Evolutionary conservation across 53 echinoderm and acorn worm genomes (phyloP).

Genomic region (Patiria pectinifera): DNA sequence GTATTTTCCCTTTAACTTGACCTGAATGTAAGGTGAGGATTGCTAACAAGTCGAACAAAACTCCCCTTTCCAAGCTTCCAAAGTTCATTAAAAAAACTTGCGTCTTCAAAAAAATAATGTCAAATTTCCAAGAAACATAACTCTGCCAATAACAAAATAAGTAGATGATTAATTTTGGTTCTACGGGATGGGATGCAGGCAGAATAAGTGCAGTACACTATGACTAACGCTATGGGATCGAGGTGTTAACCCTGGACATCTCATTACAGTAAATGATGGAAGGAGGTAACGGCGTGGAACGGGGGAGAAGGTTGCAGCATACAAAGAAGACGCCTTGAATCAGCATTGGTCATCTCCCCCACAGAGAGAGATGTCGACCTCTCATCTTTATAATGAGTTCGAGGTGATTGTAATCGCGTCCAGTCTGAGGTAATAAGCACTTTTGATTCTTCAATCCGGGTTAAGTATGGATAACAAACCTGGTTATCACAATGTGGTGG

Average conservation of each 20-base stretch:
- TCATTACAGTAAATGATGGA: conserved; percentile 42
- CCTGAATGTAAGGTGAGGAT: background rate
- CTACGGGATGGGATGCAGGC: background rate
- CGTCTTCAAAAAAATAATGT: too few species aligned
- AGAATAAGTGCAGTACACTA: conserved; percentile 7
- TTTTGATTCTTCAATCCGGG: background rate
- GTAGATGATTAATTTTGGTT: background rate
- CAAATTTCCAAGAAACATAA: too few species aligned
- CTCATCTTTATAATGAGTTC: background rate
- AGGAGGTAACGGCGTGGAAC: conserved; percentile 48
- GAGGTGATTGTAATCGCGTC: background rate
- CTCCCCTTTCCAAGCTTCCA: too few species aligned
- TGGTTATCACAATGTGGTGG: too few species aligned
- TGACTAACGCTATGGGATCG: conserved; percentile 48
- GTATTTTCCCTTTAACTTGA: background rate
- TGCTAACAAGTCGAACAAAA: too few species aligned
- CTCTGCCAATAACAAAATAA: background rate
- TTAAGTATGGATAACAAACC: too few species aligned
- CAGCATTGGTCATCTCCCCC: background rate
- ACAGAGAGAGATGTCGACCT: background rate
- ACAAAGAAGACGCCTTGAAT: conserved; percentile 9
- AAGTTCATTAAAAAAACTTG: too few species aligned
- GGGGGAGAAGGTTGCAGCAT: conserved; percentile 24
- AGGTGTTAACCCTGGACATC: conserved; percentile 59
- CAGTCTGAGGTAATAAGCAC: background rate